A percentile compares a stretch with the other conserved stretches of the same genome.
Evolutionary conservation across 2,113 vertebrate species (phyloP).

Genomic region (Hemiprocne comata): DNA sequence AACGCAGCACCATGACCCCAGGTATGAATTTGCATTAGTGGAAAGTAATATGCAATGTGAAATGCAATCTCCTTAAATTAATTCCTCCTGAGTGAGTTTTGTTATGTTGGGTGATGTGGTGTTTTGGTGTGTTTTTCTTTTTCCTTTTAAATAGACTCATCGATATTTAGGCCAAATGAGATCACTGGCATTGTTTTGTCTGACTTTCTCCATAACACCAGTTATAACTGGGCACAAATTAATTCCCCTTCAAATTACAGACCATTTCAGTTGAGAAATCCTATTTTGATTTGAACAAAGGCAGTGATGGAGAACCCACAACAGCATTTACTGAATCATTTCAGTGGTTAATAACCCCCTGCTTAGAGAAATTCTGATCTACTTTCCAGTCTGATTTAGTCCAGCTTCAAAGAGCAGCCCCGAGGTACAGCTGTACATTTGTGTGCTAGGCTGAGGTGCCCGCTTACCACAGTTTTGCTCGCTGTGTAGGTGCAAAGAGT

Average conservation of each 20-base stretch:
- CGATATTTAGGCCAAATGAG: conserved; percentile 18
- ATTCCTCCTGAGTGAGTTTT: background rate
- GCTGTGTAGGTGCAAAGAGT: background rate
- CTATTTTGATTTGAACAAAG: conserved; percentile 27
- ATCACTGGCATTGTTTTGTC: conserved; percentile 36
- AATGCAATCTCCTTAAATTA: background rate
- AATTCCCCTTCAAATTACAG: background rate
- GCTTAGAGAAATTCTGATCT: conserved; percentile 12
- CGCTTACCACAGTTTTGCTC: background rate
- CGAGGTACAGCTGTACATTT: background rate
- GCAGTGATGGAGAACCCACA: conserved; percentile 11
- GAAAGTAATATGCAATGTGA: background rate
- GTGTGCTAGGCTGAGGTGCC: background rate
- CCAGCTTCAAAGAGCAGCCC: background rate
- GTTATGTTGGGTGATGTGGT: background rate
- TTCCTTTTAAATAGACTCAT: background rate
- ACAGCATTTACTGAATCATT: conserved; percentile 21
- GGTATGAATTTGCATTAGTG: background rate
- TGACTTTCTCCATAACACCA: background rate
- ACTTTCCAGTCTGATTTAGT: background rate
- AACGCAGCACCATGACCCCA: background rate
- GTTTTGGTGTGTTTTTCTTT: background rate
- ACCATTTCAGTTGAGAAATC: conserved; percentile 26
- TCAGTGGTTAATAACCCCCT: conserved; percentile 20
- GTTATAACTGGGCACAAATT: conserved; percentile 18